Evolutionary conservation across 2,797 vertebrate genomes (phyloP).

Genomic region (Eupleurogrammus muticus): DNA sequence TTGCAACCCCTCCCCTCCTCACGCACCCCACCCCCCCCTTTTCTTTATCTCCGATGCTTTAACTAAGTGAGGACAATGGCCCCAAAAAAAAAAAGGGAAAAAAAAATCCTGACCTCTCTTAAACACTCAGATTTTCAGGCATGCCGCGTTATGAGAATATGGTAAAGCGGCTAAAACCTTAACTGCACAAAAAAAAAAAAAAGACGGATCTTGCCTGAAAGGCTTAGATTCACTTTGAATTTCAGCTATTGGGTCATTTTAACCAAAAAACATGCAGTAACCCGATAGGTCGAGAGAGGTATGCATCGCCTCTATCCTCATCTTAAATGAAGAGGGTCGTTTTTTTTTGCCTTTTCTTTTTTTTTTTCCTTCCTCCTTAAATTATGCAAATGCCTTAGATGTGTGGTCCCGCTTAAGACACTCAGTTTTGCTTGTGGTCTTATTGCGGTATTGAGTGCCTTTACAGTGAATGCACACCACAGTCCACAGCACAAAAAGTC

Average conservation of each 20-base stretch:
- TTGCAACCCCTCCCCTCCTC: conserved; percentile 53
- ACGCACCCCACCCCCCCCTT: conserved; percentile 58
- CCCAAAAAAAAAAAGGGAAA: conserved; percentile 65
- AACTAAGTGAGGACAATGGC: conserved; percentile 81
- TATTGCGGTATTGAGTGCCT: conserved; percentile 97
- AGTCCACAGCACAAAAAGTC: conserved; percentile 97
- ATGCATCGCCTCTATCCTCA: conserved; percentile 83
- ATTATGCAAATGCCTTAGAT: conserved; percentile 99
- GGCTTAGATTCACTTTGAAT: conserved; percentile 59
- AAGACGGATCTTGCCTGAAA: conserved; percentile 51
- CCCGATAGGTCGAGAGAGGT: conserved; percentile 80
- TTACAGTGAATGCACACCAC: conserved; percentile 99
- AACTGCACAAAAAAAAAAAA: conserved; percentile 29
- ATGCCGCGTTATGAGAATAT: conserved; percentile 60
- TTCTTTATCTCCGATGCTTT: conserved; percentile 79
- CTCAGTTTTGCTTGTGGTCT: conserved; percentile 99
- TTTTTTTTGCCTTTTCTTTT: conserved; percentile 64
- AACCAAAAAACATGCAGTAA: conserved; percentile 65
- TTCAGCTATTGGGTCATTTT: conserved; percentile 67
- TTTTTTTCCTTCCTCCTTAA: conserved; percentile 83
- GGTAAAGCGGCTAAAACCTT: conserved; percentile 53
- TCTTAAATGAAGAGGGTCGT: conserved; percentile 86
- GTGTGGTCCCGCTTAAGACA: conserved; percentile 99
- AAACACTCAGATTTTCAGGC: conserved; percentile 74
- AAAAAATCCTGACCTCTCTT: conserved; percentile 77